A percentile compares a stretch with the other conserved stretches of the same genome.
These are phyloP conservation scores for Trissolcus brochymenae DNA, from an alignment of 2,888 invertebrate species.

Conservation along the genomic window DNA sequence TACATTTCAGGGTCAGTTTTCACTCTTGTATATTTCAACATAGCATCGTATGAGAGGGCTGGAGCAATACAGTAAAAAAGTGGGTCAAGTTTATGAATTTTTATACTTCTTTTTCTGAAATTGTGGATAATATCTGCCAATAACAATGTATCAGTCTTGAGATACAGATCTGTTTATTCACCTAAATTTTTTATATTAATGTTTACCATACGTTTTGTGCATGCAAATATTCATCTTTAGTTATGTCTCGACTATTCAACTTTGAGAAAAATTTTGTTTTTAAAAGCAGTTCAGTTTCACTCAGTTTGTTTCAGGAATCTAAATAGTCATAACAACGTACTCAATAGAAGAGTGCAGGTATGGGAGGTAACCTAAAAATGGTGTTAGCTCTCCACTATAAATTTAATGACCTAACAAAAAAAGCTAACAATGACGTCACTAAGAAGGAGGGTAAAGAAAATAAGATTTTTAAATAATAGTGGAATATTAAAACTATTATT, in stretches of 20 bases:
- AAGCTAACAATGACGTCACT: too few relatives aligned
- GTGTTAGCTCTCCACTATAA: too few relatives aligned
- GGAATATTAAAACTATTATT: too few relatives aligned
- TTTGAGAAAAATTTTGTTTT: constrained; percentile 3
- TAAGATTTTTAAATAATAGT: too few relatives aligned
- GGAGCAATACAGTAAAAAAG: constrained; percentile 9
- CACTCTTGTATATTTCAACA: constrained; percentile 4
- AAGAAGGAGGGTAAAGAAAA: too few relatives aligned
- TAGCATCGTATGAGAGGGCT: constrained; percentile 10
- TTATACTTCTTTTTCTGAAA: constrained; percentile 40
- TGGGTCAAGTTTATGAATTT: constrained; percentile 2
- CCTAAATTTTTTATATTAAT: constrained; percentile 8
- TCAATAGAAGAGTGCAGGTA: too few relatives aligned
- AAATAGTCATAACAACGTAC: constrained; percentile 5
- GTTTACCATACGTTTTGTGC: constrained; percentile 9
- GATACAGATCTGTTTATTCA: constrained; percentile 4
- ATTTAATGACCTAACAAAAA: too few relatives aligned
- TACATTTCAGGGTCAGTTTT: constrained; percentile 20
- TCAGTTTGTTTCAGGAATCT: neutral
- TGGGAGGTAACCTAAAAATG: too few relatives aligned
- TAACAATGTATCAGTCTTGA: constrained; percentile 5
- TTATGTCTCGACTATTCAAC: neutral
- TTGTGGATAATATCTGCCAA: constrained; percentile 37
- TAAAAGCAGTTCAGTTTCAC: neutral
- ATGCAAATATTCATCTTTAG: constrained; percentile 2